A percentile compares a stretch with the other conserved stretches of the same genome.
Evolutionary conservation across 2,888 invertebrate genomes (phyloP).

Genomic region (Hydriomena furcata): DNA sequence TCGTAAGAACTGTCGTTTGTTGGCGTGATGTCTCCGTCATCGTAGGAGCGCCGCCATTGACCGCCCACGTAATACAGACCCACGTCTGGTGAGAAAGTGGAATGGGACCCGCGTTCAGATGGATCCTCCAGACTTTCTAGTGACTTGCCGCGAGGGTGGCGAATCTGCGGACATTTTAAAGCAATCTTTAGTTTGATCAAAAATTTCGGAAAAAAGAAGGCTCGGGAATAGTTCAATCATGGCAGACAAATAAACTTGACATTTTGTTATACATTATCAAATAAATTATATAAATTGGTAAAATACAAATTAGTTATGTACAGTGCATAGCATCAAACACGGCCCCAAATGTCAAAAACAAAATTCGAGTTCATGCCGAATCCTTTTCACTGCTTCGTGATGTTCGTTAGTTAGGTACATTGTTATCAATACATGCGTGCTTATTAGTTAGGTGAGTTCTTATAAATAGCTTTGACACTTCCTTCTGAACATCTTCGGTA

Average conservation of each 20-base stretch:
- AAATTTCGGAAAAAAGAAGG: neutral
- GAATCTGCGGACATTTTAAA: slow-evolving; percentile 82
- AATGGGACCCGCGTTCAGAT: slow-evolving; percentile 84
- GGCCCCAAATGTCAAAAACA: slow-evolving; percentile 17
- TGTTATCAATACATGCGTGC: slow-evolving; percentile 35
- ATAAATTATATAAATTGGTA: slow-evolving; percentile 17
- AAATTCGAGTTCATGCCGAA: slow-evolving; percentile 32
- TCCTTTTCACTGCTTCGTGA: slow-evolving; percentile 23
- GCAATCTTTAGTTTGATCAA: slow-evolving; percentile 7
- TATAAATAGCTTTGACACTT: slow-evolving; percentile 3
- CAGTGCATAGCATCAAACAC: slow-evolving; percentile 19
- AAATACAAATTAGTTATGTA: slow-evolving; percentile 13
- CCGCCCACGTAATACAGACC: slow-evolving; percentile 83
- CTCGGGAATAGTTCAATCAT: neutral
- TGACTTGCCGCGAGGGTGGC: slow-evolving; percentile 93
- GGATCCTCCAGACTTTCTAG: slow-evolving; percentile 93
- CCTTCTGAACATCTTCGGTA: slow-evolving; percentile 14
- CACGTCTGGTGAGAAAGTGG: slow-evolving; percentile 85
- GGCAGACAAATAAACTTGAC: neutral
- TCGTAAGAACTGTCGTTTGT: slow-evolving; percentile 89
- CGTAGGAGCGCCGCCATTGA: slow-evolving; percentile 90
- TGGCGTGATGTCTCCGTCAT: slow-evolving; percentile 94
- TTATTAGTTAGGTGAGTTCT: slow-evolving; percentile 32
- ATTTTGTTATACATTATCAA: slow-evolving; percentile 15
- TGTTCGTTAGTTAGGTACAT: slow-evolving; percentile 30